Conservation (phyloP, 2,888 invertebrate genomes). For the Acrocyrtus sp. region DNA sequence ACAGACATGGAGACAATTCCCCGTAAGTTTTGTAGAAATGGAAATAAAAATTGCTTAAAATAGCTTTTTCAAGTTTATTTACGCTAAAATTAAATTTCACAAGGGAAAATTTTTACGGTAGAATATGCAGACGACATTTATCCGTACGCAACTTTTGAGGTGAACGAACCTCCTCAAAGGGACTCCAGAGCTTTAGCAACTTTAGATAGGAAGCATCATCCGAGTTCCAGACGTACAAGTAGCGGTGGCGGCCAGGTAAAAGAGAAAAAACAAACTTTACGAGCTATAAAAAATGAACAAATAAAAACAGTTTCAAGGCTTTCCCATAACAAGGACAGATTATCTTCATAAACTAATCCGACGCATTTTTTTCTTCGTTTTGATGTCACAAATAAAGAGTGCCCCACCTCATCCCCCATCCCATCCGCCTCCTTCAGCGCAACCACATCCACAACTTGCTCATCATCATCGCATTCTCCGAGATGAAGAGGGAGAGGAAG, state of each 20-base stretch:
- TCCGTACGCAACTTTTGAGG: constrained; percentile 73
- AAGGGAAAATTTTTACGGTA: constrained; percentile 53
- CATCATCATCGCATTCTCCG: background rate
- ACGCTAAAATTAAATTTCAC: constrained; percentile 2
- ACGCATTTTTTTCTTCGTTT: constrained; percentile 4
- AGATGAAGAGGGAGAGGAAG: constrained; percentile 34
- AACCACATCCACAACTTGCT: background rate
- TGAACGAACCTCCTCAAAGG: constrained; percentile 63
- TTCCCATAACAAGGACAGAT: background rate
- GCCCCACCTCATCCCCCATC: background rate
- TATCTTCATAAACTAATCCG: constrained; percentile 1
- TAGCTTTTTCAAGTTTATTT: too few relatives aligned
- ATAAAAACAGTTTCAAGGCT: background rate
- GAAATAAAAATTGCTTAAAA: too few relatives aligned
- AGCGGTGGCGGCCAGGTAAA: constrained; percentile 14
- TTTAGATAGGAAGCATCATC: constrained; percentile 45
- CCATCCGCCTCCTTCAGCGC: constrained; percentile 8
- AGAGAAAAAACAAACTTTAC: too few relatives aligned
- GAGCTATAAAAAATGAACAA: background rate
- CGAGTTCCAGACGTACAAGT: constrained; percentile 19
- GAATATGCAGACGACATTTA: constrained; percentile 74
- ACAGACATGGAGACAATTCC: constrained; percentile 70
- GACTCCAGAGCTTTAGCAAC: constrained; percentile 55
- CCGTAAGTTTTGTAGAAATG: constrained; percentile 56
- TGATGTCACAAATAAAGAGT: background rate